These are phyloP conservation scores for Dryococelus australis DNA, from an alignment of 2,888 invertebrate genomes.

Conservation along the genomic window DNA sequence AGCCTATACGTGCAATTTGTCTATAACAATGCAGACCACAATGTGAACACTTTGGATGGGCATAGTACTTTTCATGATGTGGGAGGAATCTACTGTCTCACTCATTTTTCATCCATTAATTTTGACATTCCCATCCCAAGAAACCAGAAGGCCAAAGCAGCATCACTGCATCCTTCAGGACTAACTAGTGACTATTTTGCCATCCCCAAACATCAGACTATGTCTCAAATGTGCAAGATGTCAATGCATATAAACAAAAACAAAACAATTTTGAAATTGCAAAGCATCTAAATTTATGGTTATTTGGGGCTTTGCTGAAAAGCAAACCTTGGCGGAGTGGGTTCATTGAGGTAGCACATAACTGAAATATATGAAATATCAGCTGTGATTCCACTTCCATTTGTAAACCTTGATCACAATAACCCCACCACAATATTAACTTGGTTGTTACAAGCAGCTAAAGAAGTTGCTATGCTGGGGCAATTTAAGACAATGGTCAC, in stretches of 20 bases:
- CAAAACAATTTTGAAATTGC: not conserved
- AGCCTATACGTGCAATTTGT: not conserved
- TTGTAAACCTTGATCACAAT: not conserved
- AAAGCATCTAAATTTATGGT: not conserved
- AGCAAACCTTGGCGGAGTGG: conserved; percentile 21
- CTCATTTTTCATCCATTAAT: not conserved
- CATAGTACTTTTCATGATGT: not conserved
- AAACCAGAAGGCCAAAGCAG: too few relatives aligned
- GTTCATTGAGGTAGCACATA: conserved; percentile 20
- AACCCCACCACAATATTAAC: not conserved
- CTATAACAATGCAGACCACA: not conserved
- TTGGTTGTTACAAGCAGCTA: not conserved
- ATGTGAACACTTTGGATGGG: conserved; percentile 13
- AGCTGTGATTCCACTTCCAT: not conserved
- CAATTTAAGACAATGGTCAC: conserved; percentile 28
- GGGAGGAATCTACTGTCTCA: not conserved
- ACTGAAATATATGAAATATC: not conserved
- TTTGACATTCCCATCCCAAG: too few relatives aligned
- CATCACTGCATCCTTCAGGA: not conserved
- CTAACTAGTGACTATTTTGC: not conserved
- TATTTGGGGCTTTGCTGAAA: conserved; percentile 13
- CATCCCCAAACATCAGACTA: not conserved
- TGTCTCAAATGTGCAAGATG: not conserved
- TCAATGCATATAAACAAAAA: not conserved
- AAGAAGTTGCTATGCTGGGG: not conserved